A percentile compares a stretch with the other conserved stretches of the same genome.
These are phyloP conservation scores for Eurois occulta DNA, from an alignment of 2,888 invertebrate species.

Conservation along the genomic window DNA sequence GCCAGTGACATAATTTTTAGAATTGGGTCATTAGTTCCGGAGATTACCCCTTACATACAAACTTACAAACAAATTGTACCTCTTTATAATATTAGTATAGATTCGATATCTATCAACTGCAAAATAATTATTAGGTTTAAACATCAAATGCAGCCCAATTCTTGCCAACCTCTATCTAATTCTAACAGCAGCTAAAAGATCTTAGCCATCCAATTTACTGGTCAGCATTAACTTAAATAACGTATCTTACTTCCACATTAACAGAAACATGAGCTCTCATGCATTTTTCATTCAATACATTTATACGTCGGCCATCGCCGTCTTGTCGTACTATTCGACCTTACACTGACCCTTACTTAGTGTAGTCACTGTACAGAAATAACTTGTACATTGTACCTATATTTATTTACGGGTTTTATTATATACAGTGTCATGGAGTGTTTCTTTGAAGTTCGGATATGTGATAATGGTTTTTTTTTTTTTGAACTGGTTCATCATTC, in stretches of 20 bases:
- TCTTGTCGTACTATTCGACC: slow-evolving; percentile 44
- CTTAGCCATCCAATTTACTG: neutral
- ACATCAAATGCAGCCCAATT: neutral
- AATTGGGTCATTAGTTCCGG: too few relatives aligned
- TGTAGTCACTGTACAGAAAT: slow-evolving; percentile 40
- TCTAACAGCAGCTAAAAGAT: neutral
- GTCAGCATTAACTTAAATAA: slow-evolving; percentile 14
- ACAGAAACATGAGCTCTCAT: slow-evolving; percentile 54
- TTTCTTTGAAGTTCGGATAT: too few relatives aligned
- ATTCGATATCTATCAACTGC: neutral
- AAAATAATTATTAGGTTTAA: neutral
- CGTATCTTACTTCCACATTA: slow-evolving; percentile 7
- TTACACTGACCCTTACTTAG: slow-evolving; percentile 47
- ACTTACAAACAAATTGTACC: too few relatives aligned
- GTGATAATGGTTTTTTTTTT: too few relatives aligned
- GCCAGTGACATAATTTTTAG: too few relatives aligned
- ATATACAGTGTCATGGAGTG: neutral
- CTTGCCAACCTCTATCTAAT: neutral
- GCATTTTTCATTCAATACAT: slow-evolving; percentile 55
- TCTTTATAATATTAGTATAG: too few relatives aligned
- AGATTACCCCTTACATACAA: too few relatives aligned
- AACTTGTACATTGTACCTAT: slow-evolving; percentile 45
- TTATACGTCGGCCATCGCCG: slow-evolving; percentile 29
- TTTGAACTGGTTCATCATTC: too few relatives aligned
- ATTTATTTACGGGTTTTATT: slow-evolving; percentile 13